These are phyloP conservation scores for Xiphophorus maculatus DNA, from an alignment of 2,113 vertebrate genomes.

Conservation along the genomic window DNA sequence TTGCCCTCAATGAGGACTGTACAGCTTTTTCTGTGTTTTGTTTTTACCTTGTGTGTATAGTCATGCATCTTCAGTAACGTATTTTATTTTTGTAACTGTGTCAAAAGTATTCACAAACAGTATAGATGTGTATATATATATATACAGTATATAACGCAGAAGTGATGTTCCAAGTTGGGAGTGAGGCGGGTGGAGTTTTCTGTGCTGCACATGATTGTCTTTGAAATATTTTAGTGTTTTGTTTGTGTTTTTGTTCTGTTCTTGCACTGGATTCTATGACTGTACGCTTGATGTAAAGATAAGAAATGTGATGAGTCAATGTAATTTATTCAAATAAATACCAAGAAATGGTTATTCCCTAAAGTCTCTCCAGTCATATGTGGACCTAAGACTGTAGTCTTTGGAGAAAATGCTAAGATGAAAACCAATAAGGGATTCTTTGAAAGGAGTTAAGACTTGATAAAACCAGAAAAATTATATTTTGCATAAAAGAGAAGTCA, in stretches of 20 bases:
- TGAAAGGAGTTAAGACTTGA: background rate
- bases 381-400: background rate
- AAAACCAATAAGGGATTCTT: background rate
- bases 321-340: conserved; percentile 83
- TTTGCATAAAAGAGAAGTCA: no score
- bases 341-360: conserved; percentile 52
- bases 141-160: conserved; percentile 85
- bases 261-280: conserved; percentile 82
- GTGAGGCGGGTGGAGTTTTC: conserved; percentile 54
- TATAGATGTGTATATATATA: conserved; percentile 86
- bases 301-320: conserved; percentile 70
- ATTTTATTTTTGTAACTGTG: conserved; percentile 87
- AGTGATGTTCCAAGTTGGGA: conserved; percentile 67
- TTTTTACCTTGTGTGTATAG: conserved; percentile 85
- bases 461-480: background rate
- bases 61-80: conserved; percentile 84
- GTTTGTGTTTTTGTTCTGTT: conserved; percentile 60
- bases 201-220: conserved; percentile 76
- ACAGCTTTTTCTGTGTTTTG: conserved; percentile 78
- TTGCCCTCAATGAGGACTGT: conserved; percentile 98
- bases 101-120: conserved; percentile 80
- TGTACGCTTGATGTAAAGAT: conserved; percentile 79
- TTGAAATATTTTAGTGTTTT: conserved; percentile 60
- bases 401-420: background rate
- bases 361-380: conserved; percentile 1